Percentiles rank a stretch among this genome's conserved stretches.
phyloP scores from a whole-genome alignment of 2,888 invertebrate genomes.

The Nyleta sp. region DNA sequence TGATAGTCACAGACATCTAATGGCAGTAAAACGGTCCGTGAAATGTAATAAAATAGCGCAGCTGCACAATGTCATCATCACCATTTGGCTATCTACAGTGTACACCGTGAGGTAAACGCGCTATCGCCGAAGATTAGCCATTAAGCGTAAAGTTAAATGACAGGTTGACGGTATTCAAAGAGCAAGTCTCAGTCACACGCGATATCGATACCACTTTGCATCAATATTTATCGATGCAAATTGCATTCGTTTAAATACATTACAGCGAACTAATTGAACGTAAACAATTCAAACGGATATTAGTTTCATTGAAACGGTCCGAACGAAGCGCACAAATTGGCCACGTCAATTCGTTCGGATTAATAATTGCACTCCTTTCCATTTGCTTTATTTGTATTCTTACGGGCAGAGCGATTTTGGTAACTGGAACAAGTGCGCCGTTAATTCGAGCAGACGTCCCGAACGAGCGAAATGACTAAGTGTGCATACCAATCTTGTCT shows the following conservation, averaged over 20 bases:
- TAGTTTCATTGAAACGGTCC: neutral
- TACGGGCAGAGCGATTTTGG: conserved; percentile 18
- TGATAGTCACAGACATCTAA: too few relatives aligned
- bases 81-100: conserved; percentile 11
- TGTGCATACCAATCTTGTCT: conserved; percentile 47
- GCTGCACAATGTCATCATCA: conserved; percentile 16
- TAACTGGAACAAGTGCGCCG: conserved; percentile 42
- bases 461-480: conserved; percentile 37
- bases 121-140: conserved; percentile 42
- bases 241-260: conserved; percentile 35
- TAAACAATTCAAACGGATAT: conserved; percentile 24
- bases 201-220: conserved; percentile 39
- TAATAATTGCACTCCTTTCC: conserved; percentile 1
- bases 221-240: conserved; percentile 44
- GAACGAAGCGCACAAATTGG: conserved; percentile 14
- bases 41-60: too few relatives aligned
- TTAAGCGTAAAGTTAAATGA: conserved; percentile 47
- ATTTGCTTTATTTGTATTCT: neutral
- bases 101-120: conserved; percentile 29
- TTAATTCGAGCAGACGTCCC: conserved; percentile 34
- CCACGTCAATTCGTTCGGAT: conserved; percentile 4
- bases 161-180: conserved; percentile 25
- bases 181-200: conserved; percentile 15
- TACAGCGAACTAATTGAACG: conserved; percentile 29
- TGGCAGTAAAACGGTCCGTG: too few relatives aligned